phyloP scores from a whole-genome alignment of 2,888 invertebrate genomes.

The Lithosia quadra region DNA sequence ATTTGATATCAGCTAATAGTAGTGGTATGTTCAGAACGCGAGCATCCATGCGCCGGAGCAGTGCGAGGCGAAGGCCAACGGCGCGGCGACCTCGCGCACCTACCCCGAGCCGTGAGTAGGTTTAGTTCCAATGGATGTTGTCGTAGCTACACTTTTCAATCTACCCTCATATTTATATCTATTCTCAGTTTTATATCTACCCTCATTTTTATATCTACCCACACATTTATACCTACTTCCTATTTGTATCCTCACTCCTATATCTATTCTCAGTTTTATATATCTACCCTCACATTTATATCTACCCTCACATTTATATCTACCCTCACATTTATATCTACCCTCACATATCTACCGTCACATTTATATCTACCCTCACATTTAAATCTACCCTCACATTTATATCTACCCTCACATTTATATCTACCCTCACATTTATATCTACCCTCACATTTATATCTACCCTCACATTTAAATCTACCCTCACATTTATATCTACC shows the following conservation, averaged over 20 bases:
- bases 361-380: not conserved
- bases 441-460: not conserved
- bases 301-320: too few relatives aligned
- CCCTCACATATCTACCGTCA: too few relatives aligned
- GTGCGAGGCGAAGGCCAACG: conserved; percentile 51
- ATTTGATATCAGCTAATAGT: not conserved
- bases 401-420: not conserved
- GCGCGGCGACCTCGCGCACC: conserved; percentile 41
- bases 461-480: not conserved
- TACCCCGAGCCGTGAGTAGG: conserved; percentile 79
- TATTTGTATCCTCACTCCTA: too few relatives aligned
- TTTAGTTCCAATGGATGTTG: conserved; percentile 79
- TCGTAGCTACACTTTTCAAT: conserved; percentile 26
- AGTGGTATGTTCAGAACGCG: conserved; percentile 55
- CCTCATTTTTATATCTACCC: not conserved
- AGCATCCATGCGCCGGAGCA: conserved; percentile 49
- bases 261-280: not conserved
- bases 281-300: too few relatives aligned
- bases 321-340: not conserved
- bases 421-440: too few relatives aligned
- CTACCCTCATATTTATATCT: not conserved
- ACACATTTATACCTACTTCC: not conserved
- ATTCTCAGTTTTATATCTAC: too few relatives aligned
- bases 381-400: not conserved
- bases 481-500: not conserved